Evolutionary conservation across 2,888 invertebrate genomes (phyloP), one percentile per base, ranked within the genome.

Genomic region (Xylocampa areola): DNA sequence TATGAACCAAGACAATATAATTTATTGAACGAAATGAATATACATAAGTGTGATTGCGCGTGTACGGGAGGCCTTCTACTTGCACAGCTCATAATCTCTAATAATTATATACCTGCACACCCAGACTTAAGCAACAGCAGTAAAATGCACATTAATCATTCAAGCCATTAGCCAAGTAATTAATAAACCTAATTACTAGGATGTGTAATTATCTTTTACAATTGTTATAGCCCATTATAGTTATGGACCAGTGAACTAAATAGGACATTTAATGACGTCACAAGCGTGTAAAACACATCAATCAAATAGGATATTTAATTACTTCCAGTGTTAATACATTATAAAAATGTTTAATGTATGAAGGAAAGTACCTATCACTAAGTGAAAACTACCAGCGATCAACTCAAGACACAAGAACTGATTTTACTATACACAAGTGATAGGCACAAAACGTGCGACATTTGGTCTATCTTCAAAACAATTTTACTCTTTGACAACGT

Each of bases 401-500:
- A n/a, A n/a, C n/a, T n/a, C 21, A 17, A 13, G 2, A 17, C 41
- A 14, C 37, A 23, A 1, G 6, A 11, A 51, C 23, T 30, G n/a
- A n/a, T n/a, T n/a, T n/a, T n/a, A n/a, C n/a, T 23, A 11, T 1
- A 6, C 0, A 4, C n/a, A n/a, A 29, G 5, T 4, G 0, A 5
- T 36, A 63, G 54, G 41, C 27, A 63, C n/a, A 52, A 41, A 35
- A 6, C 25, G 7, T 2, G 19, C 3, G 21, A 5, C 5, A n/a
- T 25, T 0, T 27, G 8, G 13, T 21, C 0, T 0, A 4, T 44
- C 47, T 63, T 11, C 13, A 10, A 6, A 16, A 23, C 36, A 14
- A 7, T 41, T 30, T 11, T 77, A 74, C 16, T 80, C 81, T 73
- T 63, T 73, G 72, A 27, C 19, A 47, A 17, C 23, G 48, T 41